Percentiles rank a stretch among this genome's conserved stretches.
Evolutionary conservation across 2,797 vertebrate species (phyloP).

Genomic region (Agapornis canus): DNA sequence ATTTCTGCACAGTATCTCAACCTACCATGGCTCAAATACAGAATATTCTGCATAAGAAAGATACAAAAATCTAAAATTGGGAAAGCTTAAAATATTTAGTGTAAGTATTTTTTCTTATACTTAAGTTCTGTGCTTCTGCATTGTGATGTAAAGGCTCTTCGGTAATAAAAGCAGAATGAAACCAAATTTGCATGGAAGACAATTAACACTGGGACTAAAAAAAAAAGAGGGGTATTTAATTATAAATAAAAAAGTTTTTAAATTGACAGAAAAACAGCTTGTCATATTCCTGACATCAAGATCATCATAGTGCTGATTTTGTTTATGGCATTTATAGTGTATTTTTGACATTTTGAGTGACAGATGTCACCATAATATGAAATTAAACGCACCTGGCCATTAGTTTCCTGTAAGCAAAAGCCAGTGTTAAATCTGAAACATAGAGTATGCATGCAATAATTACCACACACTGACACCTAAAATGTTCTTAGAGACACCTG

Average conservation of each 20-base stretch:
- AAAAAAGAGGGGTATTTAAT: neutral
- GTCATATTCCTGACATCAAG: constrained; percentile 48
- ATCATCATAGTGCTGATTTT: constrained; percentile 67
- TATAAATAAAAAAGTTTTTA: constrained; percentile 38
- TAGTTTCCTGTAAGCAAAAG: constrained; percentile 50
- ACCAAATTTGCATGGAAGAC: neutral
- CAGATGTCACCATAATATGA: constrained; percentile 64
- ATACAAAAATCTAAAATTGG: neutral
- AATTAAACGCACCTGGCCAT: constrained; percentile 74
- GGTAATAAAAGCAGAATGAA: constrained; percentile 6
- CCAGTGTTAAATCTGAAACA: neutral
- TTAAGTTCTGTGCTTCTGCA: neutral
- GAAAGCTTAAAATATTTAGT: neutral
- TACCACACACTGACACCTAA: constrained; percentile 52
- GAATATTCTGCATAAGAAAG: neutral
- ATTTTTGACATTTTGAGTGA: constrained; percentile 75
- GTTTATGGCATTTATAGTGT: constrained; percentile 69
- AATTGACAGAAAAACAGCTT: constrained; percentile 54
- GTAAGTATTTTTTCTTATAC: neutral
- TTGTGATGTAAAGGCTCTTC: neutral
- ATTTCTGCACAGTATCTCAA: neutral
- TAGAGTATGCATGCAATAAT: constrained; percentile 25
- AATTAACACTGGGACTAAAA: neutral
- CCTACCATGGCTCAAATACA: neutral
- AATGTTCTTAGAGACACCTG: constrained; percentile 44